A percentile compares a stretch with the other conserved stretches of the same genome.
These are phyloP conservation scores for Apaloderma vittatum DNA, from an alignment of 2,113 vertebrate genomes.

Conservation along the genomic window DNA sequence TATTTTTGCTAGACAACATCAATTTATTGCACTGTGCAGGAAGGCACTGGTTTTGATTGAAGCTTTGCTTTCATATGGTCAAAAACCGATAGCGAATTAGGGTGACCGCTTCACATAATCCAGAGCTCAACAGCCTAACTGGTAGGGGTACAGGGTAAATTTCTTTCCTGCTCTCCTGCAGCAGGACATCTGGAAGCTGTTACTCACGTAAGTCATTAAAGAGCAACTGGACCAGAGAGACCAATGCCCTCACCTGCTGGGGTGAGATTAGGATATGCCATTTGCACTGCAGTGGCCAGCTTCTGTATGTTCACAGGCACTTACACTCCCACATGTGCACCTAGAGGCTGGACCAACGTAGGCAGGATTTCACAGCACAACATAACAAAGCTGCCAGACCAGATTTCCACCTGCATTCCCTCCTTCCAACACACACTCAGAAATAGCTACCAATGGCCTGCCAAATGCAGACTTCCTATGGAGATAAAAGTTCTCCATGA, in stretches of 20 bases:
- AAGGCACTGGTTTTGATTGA: not conserved
- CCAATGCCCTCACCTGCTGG: not conserved
- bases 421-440: not conserved
- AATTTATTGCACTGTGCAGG: not conserved
- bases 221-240: not conserved
- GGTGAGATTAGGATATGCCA: not conserved
- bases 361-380: not conserved
- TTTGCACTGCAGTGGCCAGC: not conserved
- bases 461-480: not conserved
- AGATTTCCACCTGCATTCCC: not conserved
- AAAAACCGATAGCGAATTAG: not conserved
- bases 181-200: not conserved
- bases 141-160: not conserved
- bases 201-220: not conserved
- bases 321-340: not conserved
- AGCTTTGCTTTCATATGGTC: not conserved
- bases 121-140: not conserved
- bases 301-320: not conserved
- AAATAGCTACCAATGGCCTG: not conserved
- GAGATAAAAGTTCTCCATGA: not conserved
- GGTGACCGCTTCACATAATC: not conserved
- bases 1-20: not conserved
- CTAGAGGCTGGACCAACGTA: not conserved
- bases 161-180: not conserved
- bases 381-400: not conserved